phyloP scores from a whole-genome alignment of 2,888 invertebrate species.

The Itoplectis maculator region DNA sequence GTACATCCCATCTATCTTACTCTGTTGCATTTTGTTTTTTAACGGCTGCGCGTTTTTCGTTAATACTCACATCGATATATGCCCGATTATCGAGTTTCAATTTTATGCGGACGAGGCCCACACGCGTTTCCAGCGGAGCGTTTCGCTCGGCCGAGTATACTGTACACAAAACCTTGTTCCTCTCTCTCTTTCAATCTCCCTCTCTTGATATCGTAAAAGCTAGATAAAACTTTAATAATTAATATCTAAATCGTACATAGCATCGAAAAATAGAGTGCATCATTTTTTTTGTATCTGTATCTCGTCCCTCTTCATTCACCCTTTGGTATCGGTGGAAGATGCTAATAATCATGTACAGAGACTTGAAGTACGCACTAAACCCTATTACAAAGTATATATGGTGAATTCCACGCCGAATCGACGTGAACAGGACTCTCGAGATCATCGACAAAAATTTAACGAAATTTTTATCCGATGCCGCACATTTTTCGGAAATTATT shows the following conservation, averaged over 20 bases:
- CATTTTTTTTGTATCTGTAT: constrained; percentile 36
- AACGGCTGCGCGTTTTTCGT: constrained; percentile 19
- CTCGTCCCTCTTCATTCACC: constrained; percentile 47
- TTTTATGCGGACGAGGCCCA: background rate
- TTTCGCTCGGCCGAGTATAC: constrained; percentile 23
- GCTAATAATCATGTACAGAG: constrained; percentile 44
- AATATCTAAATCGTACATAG: constrained; percentile 47
- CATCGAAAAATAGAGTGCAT: constrained; percentile 58
- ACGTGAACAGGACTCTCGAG: no score
- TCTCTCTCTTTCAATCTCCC: no score
- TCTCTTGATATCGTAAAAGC: constrained; percentile 37
- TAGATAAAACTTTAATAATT: constrained; percentile 46
- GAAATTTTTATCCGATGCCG: no score
- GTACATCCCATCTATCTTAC: constrained; percentile 28
- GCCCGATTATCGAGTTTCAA: constrained; percentile 1
- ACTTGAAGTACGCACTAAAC: constrained; percentile 9
- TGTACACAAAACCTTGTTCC: constrained; percentile 6
- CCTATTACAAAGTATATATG: constrained; percentile 36
- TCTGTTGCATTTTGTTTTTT: constrained; percentile 34
- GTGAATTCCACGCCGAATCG: no score
- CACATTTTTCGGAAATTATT: no score
- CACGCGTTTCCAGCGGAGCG: background rate
- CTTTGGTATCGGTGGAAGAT: constrained; percentile 67
- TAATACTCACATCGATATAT: constrained; percentile 32
- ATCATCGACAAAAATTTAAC: no score